Base-by-base conservation (phyloP, 2,113 vertebrate species). In the Odontophorus gujanensis region DNA sequence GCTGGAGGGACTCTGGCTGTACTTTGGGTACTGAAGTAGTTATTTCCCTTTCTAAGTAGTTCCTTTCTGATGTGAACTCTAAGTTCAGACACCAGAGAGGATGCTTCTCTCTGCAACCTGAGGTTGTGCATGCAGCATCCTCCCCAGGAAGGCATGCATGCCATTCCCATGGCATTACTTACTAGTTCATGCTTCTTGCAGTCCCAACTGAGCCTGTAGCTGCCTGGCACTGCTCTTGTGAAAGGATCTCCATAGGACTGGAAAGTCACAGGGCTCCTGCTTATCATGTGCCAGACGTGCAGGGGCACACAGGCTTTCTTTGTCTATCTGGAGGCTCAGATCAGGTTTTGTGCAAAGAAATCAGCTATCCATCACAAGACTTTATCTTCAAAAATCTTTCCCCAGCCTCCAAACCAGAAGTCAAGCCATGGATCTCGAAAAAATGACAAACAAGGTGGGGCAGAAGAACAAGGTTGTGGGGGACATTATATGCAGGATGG, bases 271-370 rank as follows among this genome's bases (percentile, higher is more conserved):
- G 18, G 80, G 42, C 8, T 66, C 72, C 42, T 42, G 1, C 4
- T 0, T 13, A 22, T 7, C 11, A 2, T 2, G 1, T 6, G 15
- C 5, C 6, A 6, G 4, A 19, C 11, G 36, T 3, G 6, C 2
- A 30, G 28, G 19, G 65, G 17, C 22, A 22, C 50, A 20, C 17
- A 5, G 32, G 57, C 11, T 75, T 25, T 20, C 58, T 67, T 14
- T 42, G 53, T 20, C 42, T 19, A 28, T 6, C 62, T 26, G 12
- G 82, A 59, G 25, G 36, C 25, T 21, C 58, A 63, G 18, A 16
- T 7, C 0, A 5, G 55, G 42, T 24, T 77, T 40, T 11, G 16
- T 0, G 20, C 20, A 43, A 81, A 72, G 40, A 47, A 74, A 19
- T 77, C 50, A 30, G 17, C 20, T n/a, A 57, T 73, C 32, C 20